Percentiles rank a stretch among this genome's conserved stretches.
Conservation (phyloP, 2,113 vertebrate genomes). For the Lucifuga dentata region DNA sequence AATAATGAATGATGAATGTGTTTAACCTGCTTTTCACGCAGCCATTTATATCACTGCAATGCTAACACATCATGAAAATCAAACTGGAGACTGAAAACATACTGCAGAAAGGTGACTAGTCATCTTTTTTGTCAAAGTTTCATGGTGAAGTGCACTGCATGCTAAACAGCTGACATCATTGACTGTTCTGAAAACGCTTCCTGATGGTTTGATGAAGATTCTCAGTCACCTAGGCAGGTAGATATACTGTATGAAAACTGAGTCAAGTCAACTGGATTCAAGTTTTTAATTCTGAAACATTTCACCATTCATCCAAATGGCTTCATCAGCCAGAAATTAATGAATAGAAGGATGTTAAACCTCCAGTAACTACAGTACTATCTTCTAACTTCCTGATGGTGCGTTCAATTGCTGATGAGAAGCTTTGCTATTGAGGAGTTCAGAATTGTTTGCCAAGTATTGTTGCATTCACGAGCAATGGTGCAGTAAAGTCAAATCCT, state of each 20-base stretch:
- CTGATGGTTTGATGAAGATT: too few species aligned
- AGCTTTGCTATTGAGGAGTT: neutral
- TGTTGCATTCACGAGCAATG: neutral
- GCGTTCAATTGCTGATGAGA: neutral
- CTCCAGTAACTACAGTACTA: too few species aligned
- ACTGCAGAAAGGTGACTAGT: neutral
- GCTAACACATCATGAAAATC: neutral
- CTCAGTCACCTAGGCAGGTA: too few species aligned
- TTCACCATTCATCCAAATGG: too few species aligned
- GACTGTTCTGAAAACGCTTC: conserved; percentile 11
- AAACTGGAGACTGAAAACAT: conserved; percentile 12
- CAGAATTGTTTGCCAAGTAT: neutral
- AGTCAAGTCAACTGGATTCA: too few species aligned
- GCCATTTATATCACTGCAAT: neutral
- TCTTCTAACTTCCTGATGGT: neutral
- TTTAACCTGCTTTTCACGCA: neutral
- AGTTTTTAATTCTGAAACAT: too few species aligned
- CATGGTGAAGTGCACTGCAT: neutral
- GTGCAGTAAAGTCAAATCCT: too few species aligned
- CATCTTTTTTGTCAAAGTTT: neutral
- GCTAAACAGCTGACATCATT: neutral
- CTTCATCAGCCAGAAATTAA: too few species aligned
- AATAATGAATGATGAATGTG: too few species aligned
- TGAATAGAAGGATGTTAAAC: too few species aligned
- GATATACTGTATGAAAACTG: too few species aligned